A percentile compares a stretch with the other conserved stretches of the same genome.
phyloP scores from a whole-genome alignment of 2,113 vertebrate species.

The Aviceda subcristata region DNA sequence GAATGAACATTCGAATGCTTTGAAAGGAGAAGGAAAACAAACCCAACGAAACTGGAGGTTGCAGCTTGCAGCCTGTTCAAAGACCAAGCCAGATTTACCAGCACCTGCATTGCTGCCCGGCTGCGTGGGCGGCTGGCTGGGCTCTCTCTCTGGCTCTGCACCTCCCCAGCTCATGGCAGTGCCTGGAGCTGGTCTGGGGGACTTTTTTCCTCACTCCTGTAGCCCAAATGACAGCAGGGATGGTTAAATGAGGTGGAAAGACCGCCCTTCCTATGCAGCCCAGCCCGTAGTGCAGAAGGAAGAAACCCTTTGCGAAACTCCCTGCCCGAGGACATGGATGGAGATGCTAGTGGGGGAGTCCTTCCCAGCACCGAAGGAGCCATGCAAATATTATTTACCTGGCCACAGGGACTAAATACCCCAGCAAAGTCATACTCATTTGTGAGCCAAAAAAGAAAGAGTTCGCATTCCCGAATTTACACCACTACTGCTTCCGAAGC shows the following conservation, averaged over 20 bases:
- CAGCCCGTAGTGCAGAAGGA: rapidly evolving
- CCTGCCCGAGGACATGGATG: not conserved
- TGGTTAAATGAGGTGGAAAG: not conserved
- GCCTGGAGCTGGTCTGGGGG: not conserved
- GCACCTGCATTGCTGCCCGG: rapidly evolving
- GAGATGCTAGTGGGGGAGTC: not conserved
- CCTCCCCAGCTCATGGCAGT: not conserved
- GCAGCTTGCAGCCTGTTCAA: not conserved
- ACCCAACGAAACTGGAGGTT: not conserved
- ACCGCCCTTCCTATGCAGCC: not conserved
- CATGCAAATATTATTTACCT: not conserved
- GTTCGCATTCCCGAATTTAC: not conserved
- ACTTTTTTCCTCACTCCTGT: not conserved
- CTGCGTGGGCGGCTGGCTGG: not conserved
- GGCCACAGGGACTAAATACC: not conserved
- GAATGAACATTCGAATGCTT: constrained; percentile 5
- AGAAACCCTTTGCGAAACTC: rapidly evolving
- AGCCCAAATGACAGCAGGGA: not conserved
- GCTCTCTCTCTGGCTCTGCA: not conserved
- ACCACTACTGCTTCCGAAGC: not conserved
- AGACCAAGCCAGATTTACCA: not conserved
- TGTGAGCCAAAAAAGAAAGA: not conserved
- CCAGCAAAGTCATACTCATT: not conserved
- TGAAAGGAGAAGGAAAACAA: not conserved
- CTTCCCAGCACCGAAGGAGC: not conserved